phyloP scores from a whole-genome alignment of 2,888 invertebrate genomes.

The Polyploca ridens region DNA sequence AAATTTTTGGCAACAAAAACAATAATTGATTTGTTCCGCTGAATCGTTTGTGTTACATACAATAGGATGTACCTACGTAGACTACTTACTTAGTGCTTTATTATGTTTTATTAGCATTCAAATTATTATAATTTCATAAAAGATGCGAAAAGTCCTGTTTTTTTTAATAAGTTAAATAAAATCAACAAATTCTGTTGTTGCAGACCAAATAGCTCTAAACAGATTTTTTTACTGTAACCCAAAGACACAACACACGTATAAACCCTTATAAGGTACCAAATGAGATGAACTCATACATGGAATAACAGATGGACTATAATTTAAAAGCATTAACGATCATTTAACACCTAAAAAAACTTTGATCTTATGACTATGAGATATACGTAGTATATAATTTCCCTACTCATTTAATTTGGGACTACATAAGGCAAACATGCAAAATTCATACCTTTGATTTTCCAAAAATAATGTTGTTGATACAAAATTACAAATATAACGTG shows the following conservation, averaged over 20 bases:
- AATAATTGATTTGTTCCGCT: conserved; percentile 31
- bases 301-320: no score
- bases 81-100: not conserved
- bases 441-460: not conserved
- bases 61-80: conserved; percentile 5
- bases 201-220: not conserved
- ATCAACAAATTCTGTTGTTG: not conserved
- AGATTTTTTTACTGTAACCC: not conserved
- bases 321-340: not conserved
- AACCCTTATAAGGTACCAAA: not conserved
- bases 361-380: not conserved
- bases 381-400: not conserved
- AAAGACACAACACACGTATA: no score
- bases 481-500: not conserved
- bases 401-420: not conserved
- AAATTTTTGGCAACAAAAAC: conserved; percentile 22
- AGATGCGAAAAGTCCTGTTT: not conserved
- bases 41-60: conserved; percentile 21
- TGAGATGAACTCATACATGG: not conserved
- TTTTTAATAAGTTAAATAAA: not conserved
- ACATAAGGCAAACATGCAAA: not conserved
- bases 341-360: not conserved
- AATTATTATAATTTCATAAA: conserved; percentile 5
- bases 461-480: not conserved
- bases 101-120: conserved; percentile 7